Conservation (phyloP, 2,797 vertebrate species). For the Caiman crocodilus region DNA sequence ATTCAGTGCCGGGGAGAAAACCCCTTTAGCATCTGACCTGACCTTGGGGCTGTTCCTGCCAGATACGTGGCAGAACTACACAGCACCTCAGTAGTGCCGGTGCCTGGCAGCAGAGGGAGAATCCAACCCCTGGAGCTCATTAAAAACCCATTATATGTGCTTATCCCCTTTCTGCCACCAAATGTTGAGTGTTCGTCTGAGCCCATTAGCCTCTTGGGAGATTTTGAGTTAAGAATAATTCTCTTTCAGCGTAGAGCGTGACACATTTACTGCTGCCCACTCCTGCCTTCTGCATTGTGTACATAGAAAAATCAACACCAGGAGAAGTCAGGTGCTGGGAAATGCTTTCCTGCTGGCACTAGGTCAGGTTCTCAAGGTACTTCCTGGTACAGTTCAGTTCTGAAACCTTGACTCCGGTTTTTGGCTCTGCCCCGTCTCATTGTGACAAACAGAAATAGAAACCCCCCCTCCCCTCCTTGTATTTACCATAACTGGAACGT, state of each 20-base stretch:
- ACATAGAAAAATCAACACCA: neutral
- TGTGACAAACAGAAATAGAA: neutral
- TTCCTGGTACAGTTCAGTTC: constrained; percentile 22
- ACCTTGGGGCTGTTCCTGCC: neutral
- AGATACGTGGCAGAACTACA: neutral
- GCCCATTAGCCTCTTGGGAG: neutral
- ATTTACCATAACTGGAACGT: neutral
- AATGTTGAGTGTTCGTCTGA: neutral
- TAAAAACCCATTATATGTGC: neutral
- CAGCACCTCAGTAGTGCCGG: neutral
- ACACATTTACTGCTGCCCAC: neutral
- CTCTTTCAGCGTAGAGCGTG: neutral
- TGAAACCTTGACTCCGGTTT: neutral
- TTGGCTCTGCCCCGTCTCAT: neutral
- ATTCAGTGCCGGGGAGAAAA: neutral
- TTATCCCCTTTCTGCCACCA: neutral
- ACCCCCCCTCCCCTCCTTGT: neutral
- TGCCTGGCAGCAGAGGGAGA: neutral
- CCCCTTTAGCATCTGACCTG: neutral
- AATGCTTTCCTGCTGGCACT: neutral
- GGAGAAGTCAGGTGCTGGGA: neutral
- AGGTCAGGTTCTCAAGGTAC: neutral
- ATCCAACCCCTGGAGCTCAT: neutral
- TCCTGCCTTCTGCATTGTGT: neutral
- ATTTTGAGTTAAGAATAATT: neutral